Percentiles rank a stretch among this genome's conserved stretches.
These are phyloP conservation scores for Eutrigla gurnardus DNA, from an alignment of 2,797 vertebrate genomes.

Conservation along the genomic window DNA sequence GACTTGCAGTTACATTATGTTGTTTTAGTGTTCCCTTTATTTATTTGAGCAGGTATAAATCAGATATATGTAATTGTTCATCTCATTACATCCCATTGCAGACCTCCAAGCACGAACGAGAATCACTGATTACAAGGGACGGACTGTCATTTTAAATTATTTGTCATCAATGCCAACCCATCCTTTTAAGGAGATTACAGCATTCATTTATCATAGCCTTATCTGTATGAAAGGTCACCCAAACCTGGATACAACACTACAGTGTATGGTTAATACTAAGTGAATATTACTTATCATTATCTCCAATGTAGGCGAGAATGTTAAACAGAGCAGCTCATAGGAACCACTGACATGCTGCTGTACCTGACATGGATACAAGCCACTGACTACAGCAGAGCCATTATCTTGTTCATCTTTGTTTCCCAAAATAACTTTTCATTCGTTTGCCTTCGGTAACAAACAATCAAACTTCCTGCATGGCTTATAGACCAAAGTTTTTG, in stretches of 20 bases:
- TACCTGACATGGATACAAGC: too few species aligned
- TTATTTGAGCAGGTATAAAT: not conserved
- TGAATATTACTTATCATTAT: too few species aligned
- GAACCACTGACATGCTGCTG: too few species aligned
- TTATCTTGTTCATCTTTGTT: constrained; percentile 21
- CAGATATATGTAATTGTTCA: not conserved
- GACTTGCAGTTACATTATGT: too few species aligned
- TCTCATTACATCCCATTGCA: not conserved
- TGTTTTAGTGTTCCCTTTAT: too few species aligned
- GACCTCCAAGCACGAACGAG: not conserved
- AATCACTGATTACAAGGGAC: not conserved
- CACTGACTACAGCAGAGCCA: not conserved
- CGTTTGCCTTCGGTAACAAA: not conserved
- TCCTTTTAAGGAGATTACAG: not conserved
- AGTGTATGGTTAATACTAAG: too few species aligned
- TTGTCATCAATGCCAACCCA: not conserved
- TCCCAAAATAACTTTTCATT: constrained; percentile 1
- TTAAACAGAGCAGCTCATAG: too few species aligned
- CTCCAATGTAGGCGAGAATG: too few species aligned
- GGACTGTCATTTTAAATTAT: not conserved
- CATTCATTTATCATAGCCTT: not conserved
- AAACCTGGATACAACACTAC: not conserved
- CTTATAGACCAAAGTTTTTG: not conserved
- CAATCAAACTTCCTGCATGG: not conserved
- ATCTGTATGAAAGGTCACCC: not conserved